Base-by-base conservation (phyloP, 23 tunicate genomes). In the Styela clava region DNA sequence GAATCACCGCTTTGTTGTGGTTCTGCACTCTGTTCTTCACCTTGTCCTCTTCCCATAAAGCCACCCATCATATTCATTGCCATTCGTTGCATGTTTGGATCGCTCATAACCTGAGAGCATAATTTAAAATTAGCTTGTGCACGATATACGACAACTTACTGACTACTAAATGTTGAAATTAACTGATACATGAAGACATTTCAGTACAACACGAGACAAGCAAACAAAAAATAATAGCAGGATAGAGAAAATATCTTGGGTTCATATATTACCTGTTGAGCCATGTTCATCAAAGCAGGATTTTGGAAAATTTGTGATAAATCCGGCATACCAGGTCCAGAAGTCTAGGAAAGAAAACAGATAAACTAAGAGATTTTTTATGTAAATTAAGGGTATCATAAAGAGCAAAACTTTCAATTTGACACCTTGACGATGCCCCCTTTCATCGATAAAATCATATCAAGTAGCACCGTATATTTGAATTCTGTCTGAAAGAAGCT, bases 251-350 rank as follows among this genome's bases (percentile, higher is more conserved):
- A 88, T 90, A 33, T 87, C 83, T 92, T 76, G 24, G 24, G 27
- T 1, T 0, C 19, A 67, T 67, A 67, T 61, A 22, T 62, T 76
- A 87, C 98, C 83, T 85, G 78, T 56, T 93, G 78, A 5, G 98
- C 98, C 98, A 93, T 93, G 61, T 93, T 78, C 93, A 93, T 88
- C 73, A 93, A 84, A 83, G 78, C 70, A 25, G 98, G 93, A 63
- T 93, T 93, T 77, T 87, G 85, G 62, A 93, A 44, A 35, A 93
- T 74, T 26, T 82, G 70, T n/a, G 86, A 84, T 35, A 93, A 51
- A 12, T 81, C 90, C 0, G 91, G 91, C 31, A 85, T 0, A 16
- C 83, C 89, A 61, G 68, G 83, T 9, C 84, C 87, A 29, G 91
- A 37, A 2, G 78, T 35, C 77, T 71, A 32, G 18, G 27, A 68